Percentiles rank a stretch among this genome's conserved stretches.
phyloP scores from a whole-genome alignment of 2,888 invertebrate genomes.

The Thereva nobilitata region DNA sequence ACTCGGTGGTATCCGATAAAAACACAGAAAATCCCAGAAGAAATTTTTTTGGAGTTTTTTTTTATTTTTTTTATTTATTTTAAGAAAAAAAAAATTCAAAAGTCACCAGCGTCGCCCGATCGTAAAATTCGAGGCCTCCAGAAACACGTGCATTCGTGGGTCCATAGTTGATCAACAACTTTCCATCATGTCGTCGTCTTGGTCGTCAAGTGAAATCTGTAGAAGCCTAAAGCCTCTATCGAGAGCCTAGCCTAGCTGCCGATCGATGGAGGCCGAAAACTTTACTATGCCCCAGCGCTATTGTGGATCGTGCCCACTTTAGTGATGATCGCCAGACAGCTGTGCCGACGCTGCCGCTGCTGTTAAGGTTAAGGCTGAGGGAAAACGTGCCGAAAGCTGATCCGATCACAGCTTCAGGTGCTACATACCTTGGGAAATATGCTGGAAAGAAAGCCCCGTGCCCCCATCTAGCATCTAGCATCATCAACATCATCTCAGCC shows the following conservation, averaged over 20 bases:
- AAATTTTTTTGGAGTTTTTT: not conserved
- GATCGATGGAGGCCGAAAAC: not conserved
- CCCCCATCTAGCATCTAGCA: too few relatives aligned
- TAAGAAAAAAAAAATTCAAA: not conserved
- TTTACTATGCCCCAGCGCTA: too few relatives aligned
- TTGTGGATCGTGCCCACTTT: too few relatives aligned
- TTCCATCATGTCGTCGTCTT: conserved; percentile 27
- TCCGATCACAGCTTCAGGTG: too few relatives aligned
- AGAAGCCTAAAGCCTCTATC: not conserved
- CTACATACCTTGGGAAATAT: too few relatives aligned
- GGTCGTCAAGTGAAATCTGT: conserved; percentile 30
- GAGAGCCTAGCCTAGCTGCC: not conserved
- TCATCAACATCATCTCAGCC: too few relatives aligned
- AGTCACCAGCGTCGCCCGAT: not conserved
- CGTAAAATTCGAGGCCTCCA: conserved; percentile 5
- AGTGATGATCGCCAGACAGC: too few relatives aligned
- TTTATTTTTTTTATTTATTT: not conserved
- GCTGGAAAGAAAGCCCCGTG: too few relatives aligned
- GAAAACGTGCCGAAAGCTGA: too few relatives aligned
- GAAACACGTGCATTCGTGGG: conserved; percentile 25
- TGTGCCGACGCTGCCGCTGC: too few relatives aligned
- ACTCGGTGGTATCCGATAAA: not conserved
- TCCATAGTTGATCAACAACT: conserved; percentile 33
- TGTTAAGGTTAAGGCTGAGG: too few relatives aligned
- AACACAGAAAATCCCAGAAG: not conserved